Conservation (phyloP, 2,797 vertebrate genomes). For the Tachyglossus aculeatus region DNA sequence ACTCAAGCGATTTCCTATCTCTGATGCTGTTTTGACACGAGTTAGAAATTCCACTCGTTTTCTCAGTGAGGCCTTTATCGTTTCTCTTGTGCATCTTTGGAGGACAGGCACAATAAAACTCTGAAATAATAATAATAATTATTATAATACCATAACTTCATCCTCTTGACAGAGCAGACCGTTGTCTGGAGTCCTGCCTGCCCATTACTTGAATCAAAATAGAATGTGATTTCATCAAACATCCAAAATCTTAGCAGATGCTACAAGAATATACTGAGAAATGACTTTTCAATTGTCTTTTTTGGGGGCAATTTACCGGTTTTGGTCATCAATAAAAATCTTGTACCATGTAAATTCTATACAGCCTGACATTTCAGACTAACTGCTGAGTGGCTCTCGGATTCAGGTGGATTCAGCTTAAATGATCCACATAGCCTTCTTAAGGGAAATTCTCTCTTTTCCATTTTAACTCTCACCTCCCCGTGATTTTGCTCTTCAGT, state of each 20-base stretch:
- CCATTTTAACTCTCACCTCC: too few species aligned
- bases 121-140: background rate
- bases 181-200: background rate
- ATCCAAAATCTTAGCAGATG: constrained; percentile 21
- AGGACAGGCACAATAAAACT: background rate
- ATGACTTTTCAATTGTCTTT: constrained; percentile 9
- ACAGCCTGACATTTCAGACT: background rate
- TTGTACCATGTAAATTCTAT: background rate
- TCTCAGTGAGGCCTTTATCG: constrained; percentile 3
- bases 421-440: background rate
- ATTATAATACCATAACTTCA: background rate
- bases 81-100: background rate
- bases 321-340: background rate
- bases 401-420: background rate
- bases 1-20: background rate
- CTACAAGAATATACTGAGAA: constrained; percentile 20
- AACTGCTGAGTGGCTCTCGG: background rate
- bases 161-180: background rate
- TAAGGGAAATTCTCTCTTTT: background rate
- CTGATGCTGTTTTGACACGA: background rate
- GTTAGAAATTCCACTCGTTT: background rate
- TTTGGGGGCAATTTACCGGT: constrained; percentile 2
- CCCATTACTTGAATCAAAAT: background rate
- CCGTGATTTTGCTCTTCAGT: too few species aligned
- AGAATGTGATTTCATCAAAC: background rate